Base-by-base conservation (phyloP, 2,888 invertebrate species). In the Noctua comes region DNA sequence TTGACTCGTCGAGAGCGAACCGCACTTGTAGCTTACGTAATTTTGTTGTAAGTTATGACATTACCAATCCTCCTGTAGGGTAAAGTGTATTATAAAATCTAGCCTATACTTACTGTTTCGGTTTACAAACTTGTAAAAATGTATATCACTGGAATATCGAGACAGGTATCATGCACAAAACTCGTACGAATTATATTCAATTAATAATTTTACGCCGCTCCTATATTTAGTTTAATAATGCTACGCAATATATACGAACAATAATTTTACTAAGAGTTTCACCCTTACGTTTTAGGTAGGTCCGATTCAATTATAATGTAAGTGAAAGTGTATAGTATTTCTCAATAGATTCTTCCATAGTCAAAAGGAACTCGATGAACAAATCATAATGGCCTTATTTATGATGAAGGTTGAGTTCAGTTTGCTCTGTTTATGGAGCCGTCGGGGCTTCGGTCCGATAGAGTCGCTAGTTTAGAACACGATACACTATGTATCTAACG, bases 291-390 rank as follows among this genome's bases (percentile, higher is more conserved):
- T 93, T 93, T 96, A 97, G 96, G 95, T 96, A 96, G 96, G 96
- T 92, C 94, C 92, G 93, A 96, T 96, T 95, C 95, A 96, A 96
- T 96, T 95, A 93, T 95, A 92, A 90, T 92, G 88, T 96, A 97
- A 96, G 96, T 94, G 93, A 95, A 96, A 96, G 91, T 96, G 96
- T 96, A 96, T 95, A 96, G 94, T 95, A 94, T 93, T 92, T 93
- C 93, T 92, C 93, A 94, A 94, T 94, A 95, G 94, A 92, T 93
- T 92, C 92, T 95, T 94, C 94, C 94, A 93, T 93, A 93, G 91
- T 90, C 88, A 91, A 90, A 90, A 90, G 90, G 90, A 90, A 88
- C 88, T 91, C 87, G 89, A 90, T 86, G 88, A 91, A 91, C 91
- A 90, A 90, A 93, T 90, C 90, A 82, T 90, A 92, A 95, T 93